Evolutionary conservation across 30 jellyfish, hydroid and myxozoan genomes (phyloP).

Genomic region (Hydra vulgaris): DNA sequence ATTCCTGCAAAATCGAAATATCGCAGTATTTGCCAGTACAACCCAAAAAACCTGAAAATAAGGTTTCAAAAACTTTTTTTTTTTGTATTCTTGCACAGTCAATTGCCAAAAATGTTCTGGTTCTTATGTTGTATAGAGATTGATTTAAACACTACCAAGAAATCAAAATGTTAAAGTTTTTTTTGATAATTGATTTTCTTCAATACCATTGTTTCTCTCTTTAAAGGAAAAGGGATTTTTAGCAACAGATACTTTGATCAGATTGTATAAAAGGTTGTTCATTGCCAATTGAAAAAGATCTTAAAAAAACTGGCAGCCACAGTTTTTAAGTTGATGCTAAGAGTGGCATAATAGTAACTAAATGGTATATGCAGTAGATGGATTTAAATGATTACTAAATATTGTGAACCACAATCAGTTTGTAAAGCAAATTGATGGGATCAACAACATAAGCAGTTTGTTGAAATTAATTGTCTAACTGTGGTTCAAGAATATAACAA

Average conservation of each 20-base stretch:
- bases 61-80: conserved; percentile 51
- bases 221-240: conserved; percentile 9
- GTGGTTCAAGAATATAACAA: conserved; percentile 22
- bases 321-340: conserved; percentile 38
- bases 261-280: conserved; percentile 9
- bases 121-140: background rate
- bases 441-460: conserved; percentile 5
- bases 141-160: conserved; percentile 2
- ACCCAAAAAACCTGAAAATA: conserved; percentile 50
- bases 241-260: background rate
- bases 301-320: conserved; percentile 2
- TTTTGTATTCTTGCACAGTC: conserved; percentile 9
- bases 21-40: conserved; percentile 43
- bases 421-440: conserved; percentile 18
- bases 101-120: background rate
- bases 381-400: conserved; percentile 24
- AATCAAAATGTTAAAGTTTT: background rate
- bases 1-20: conserved; percentile 29
- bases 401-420: conserved; percentile 25
- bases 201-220: background rate
- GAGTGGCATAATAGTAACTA: conserved; percentile 29
- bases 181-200: conserved; percentile 14
- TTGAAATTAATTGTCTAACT: conserved; percentile 19
- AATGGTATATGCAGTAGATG: conserved; percentile 47
- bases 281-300: conserved; percentile 5